A percentile compares a stretch with the other conserved stretches of the same genome.
phyloP scores from a whole-genome alignment of 2,113 vertebrate genomes.

The Rhinolophus ferrumequinum region DNA sequence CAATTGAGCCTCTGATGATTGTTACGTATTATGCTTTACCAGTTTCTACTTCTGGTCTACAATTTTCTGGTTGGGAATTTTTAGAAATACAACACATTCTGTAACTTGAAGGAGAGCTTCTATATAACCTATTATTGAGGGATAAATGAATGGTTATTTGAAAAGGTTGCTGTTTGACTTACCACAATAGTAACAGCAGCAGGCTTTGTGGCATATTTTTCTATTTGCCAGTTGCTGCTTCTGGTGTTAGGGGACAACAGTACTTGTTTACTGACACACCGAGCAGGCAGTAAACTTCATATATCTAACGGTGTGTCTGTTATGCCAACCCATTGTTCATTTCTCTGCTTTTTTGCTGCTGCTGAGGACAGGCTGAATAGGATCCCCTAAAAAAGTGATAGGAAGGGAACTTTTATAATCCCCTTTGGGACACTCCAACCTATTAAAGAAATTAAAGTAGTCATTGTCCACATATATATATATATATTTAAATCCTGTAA shows the following conservation, averaged over 20 bases:
- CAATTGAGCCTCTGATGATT: not conserved
- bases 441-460: conserved; percentile 17
- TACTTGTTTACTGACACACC: not conserved
- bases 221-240: not conserved
- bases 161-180: not conserved
- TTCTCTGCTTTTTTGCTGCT: not conserved
- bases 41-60: not conserved
- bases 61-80: conserved; percentile 39
- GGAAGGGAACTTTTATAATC: not conserved
- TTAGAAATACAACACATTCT: conserved; percentile 49
- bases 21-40: not conserved
- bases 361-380: not conserved
- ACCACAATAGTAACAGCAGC: not conserved
- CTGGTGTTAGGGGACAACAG: not conserved
- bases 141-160: conserved; percentile 6
- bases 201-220: not conserved
- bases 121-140: not conserved
- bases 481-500: not conserved
- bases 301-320: not conserved
- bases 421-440: not conserved
- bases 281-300: not conserved
- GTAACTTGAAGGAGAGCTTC: not conserved
- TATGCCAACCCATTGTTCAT: not conserved
- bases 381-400: not conserved
- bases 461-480: not conserved